Conservation (phyloP, 2,888 invertebrate genomes). For the Caenorhabditis panamensis region DNA sequence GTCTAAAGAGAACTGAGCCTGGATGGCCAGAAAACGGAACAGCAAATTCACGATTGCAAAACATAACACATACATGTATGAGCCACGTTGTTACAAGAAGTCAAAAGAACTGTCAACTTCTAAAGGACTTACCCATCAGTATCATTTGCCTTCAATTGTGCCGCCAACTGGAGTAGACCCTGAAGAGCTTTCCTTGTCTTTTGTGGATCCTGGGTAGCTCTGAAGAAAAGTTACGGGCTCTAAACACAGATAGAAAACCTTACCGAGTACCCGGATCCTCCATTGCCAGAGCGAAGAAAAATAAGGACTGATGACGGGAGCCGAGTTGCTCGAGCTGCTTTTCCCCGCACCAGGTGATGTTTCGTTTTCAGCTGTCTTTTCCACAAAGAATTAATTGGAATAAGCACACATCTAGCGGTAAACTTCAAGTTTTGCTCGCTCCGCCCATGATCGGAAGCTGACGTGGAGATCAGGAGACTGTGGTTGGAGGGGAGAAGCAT, state of each 20-base stretch:
- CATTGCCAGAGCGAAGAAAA: slow-evolving; percentile 11
- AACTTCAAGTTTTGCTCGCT: background rate
- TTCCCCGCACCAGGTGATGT: slow-evolving; percentile 19
- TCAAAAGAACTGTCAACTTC: no score
- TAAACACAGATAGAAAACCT: background rate
- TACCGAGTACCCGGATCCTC: background rate
- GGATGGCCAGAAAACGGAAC: no score
- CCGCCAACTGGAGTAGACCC: background rate
- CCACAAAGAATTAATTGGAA: slow-evolving; percentile 32
- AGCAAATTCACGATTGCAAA: no score
- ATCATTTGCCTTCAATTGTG: slow-evolving; percentile 6
- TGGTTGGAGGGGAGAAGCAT: background rate
- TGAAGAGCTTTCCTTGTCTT: background rate
- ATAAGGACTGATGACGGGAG: slow-evolving; percentile 25
- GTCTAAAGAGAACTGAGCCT: no score
- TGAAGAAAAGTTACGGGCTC: background rate
- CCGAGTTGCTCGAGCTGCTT: slow-evolving; percentile 17
- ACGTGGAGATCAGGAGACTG: background rate
- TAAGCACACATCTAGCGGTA: slow-evolving; percentile 2
- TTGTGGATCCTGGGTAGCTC: background rate
- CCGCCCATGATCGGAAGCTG: background rate
- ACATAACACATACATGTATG: no score
- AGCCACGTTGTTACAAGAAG: no score
- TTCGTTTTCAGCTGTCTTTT: slow-evolving; percentile 25
- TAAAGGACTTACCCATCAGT: slow-evolving; percentile 18